These are phyloP conservation scores for Flexamia atlantica DNA, from an alignment of 2,888 invertebrate species.

Conservation along the genomic window DNA sequence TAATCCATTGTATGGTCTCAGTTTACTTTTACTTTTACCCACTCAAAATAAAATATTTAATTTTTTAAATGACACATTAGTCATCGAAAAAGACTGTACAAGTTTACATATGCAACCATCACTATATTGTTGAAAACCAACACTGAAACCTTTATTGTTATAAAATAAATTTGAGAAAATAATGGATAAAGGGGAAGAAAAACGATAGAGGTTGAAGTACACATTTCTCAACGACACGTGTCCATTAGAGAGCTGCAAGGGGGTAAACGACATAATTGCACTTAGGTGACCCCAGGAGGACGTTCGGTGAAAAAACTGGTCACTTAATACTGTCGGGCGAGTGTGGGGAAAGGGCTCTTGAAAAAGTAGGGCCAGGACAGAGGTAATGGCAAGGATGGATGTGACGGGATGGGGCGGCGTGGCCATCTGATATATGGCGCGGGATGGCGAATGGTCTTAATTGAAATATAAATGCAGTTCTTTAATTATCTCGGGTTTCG, in stretches of 20 bases:
- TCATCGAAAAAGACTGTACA: too few species aligned
- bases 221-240: constrained; percentile 5
- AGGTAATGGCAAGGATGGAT: constrained; percentile 5
- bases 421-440: background rate
- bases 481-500: too few species aligned
- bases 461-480: too few species aligned
- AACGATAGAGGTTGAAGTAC: background rate
- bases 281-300: background rate
- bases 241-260: constrained; percentile 6
- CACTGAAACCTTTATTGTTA: too few species aligned
- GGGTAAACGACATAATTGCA: constrained; percentile 17
- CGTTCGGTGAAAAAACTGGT: constrained; percentile 17
- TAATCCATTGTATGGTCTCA: too few species aligned
- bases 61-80: too few species aligned
- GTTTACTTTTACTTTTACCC: too few species aligned
- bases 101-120: too few species aligned
- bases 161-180: background rate
- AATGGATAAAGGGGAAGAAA: background rate
- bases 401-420: background rate
- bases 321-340: constrained; percentile 14
- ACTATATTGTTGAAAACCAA: too few species aligned
- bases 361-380: constrained; percentile 16
- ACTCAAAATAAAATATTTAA: too few species aligned
- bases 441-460: too few species aligned
- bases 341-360: constrained; percentile 17